phyloP scores from a whole-genome alignment of 2,797 vertebrate genomes.

The Anguilla obscura region DNA sequence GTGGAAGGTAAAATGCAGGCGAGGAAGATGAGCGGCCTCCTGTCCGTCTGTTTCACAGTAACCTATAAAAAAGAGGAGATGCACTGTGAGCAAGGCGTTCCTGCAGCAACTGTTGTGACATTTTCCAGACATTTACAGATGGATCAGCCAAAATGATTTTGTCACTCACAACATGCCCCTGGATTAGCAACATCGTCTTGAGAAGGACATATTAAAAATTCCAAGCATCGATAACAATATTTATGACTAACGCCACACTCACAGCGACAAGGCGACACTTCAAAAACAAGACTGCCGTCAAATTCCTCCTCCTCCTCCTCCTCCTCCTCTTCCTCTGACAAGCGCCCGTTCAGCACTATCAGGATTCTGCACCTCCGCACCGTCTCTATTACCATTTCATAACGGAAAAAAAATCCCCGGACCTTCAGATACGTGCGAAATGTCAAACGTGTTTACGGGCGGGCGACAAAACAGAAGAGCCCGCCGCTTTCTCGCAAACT shows the following conservation, averaged over 20 bases:
- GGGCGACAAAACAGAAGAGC: neutral
- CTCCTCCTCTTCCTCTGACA: conserved; percentile 22
- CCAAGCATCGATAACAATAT: neutral
- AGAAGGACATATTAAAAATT: neutral
- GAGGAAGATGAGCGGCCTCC: conserved; percentile 26
- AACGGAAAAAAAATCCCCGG: conserved; percentile 44
- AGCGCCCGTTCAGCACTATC: conserved; percentile 30
- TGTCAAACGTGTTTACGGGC: conserved; percentile 60
- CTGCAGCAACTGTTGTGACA: neutral
- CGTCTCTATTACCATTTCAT: conserved; percentile 50
- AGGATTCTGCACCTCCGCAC: conserved; percentile 45
- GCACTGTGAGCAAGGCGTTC: neutral
- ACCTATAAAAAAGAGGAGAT: conserved; percentile 40
- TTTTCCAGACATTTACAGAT: neutral
- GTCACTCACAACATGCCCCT: neutral
- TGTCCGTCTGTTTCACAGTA: conserved; percentile 12
- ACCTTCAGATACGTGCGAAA: conserved; percentile 65
- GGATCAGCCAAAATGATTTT: neutral
- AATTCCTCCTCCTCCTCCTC: conserved; percentile 25
- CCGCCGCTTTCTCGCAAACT: neutral
- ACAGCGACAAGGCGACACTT: neutral
- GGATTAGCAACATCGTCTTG: neutral
- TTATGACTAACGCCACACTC: neutral
- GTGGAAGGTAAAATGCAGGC: conserved; percentile 24
- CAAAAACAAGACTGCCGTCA: neutral